Evolutionary conservation across 2,797 vertebrate genomes (phyloP).

Genomic region (Paratrypauchen microcephalus): DNA sequence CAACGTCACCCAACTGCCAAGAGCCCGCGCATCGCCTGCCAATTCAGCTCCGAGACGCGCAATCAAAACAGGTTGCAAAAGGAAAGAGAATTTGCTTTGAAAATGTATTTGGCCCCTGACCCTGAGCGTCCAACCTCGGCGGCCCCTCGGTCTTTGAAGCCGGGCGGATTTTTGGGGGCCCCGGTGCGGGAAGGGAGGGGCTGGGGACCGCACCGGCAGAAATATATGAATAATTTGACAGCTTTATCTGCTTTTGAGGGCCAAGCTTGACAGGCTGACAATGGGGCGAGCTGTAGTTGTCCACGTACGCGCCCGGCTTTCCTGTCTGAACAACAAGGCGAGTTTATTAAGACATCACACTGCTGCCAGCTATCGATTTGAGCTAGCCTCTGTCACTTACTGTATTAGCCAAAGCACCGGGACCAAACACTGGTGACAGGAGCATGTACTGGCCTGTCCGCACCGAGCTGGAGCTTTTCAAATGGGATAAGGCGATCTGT

Average conservation of each 20-base stretch:
- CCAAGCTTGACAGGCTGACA: constrained; percentile 81
- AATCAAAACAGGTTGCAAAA: constrained; percentile 91
- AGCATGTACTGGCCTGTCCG: constrained; percentile 30
- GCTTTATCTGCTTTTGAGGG: constrained; percentile 86
- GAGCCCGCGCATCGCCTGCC: constrained; percentile 88
- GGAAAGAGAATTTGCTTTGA: constrained; percentile 84
- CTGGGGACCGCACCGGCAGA: constrained; percentile 72
- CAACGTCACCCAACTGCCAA: constrained; percentile 86
- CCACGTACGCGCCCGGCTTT: constrained; percentile 75
- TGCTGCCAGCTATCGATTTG: constrained; percentile 79
- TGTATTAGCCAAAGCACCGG: constrained; percentile 65
- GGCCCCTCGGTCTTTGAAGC: constrained; percentile 78
- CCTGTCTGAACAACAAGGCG: constrained; percentile 76
- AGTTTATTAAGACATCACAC: constrained; percentile 85
- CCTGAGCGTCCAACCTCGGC: constrained; percentile 68
- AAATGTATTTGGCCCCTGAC: constrained; percentile 82
- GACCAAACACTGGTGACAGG: constrained; percentile 71
- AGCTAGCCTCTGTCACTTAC: constrained; percentile 75
- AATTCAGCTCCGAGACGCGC: constrained; percentile 90
- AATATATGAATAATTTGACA: constrained; percentile 88
- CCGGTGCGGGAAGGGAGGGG: constrained; percentile 19
- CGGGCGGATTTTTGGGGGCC: constrained; percentile 74
- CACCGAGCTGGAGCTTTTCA: neutral
- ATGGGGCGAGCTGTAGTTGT: constrained; percentile 78
- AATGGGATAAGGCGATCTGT: neutral